Base-by-base conservation (phyloP, 2,888 invertebrate species). In the Allolobophora icterica region DNA sequence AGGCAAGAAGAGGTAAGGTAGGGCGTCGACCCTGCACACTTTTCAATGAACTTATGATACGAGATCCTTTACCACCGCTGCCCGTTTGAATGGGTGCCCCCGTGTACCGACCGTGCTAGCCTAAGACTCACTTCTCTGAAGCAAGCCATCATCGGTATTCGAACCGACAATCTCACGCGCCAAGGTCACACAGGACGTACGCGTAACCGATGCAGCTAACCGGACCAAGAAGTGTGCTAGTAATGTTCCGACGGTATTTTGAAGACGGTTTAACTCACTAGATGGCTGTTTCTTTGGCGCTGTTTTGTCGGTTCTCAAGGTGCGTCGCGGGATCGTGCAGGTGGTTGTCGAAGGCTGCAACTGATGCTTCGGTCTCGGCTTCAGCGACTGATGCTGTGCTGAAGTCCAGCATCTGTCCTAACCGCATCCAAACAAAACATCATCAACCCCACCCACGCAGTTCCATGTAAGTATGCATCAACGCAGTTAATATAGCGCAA, bases 341-440 rank as follows among this genome's bases (percentile, higher is more conserved):
- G 15, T 87, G 87, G 24, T 87, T 87, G 35, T 87, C 87, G 87
- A 87, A 87, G 87, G 87, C 87, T 8, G n/a, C 87, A 34, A 87
- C 34, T 2, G 87, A 34, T 35, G 87, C 87, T 87, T 87, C 87
- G 21, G 38, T 35, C 17, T 87, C 87, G 38, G 34, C 87, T 35
- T 87, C 87, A 35, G 38, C 34, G 33, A 35, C 87, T 38, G 87
- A 38, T 13, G 87, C 87, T 38, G 38, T 87, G 87, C 87, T 87
- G 87, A 34, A 87, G 87, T 87, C 87, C 87, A 87, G 87, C 87
- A 87, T 87, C 87, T 87, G 87, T 38, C 87, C 87, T 87, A 87
- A 87, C 87, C 38, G 34, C 87, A 87, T 34, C 38, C 87, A 87
- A 35, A 34, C 21, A 35, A 19, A 38, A 21, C 33, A 34, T 87